Percentiles rank a stretch among this genome's conserved stretches.
Conservation (phyloP, 2,113 vertebrate species). For the Ondatra zibethicus region DNA sequence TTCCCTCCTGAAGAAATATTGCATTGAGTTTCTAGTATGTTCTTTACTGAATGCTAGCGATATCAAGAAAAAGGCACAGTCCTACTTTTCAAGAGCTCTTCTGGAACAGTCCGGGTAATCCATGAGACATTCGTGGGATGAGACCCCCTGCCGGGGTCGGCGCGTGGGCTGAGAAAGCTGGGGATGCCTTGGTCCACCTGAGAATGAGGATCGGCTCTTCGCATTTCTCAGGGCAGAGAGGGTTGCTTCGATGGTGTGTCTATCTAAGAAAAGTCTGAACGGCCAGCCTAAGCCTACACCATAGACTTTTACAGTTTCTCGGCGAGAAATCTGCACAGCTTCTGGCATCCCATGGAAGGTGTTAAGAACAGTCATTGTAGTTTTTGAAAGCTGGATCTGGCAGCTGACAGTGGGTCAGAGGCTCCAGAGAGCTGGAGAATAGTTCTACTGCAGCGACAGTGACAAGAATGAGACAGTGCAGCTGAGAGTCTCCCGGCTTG, state of each 20-base stretch:
- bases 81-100: neutral
- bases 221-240: neutral
- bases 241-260: neutral
- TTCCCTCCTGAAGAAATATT: neutral
- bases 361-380: neutral
- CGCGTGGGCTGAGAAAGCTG: neutral
- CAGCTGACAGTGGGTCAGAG: neutral
- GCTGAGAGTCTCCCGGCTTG: neutral
- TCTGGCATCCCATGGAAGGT: neutral
- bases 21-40: neutral
- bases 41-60: neutral
- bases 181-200: neutral
- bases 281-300: neutral
- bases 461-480: neutral
- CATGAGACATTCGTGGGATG: accelerated
- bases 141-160: neutral
- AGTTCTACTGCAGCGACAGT: accelerated
- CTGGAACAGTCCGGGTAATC: no score
- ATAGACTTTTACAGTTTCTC: neutral
- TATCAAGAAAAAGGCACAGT: neutral
- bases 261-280: neutral
- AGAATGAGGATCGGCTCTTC: neutral
- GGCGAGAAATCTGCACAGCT: neutral
- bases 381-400: neutral
- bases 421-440: neutral